A percentile compares a stretch with the other conserved stretches of the same genome.
Conservation (phyloP, 2,888 invertebrate species). For the Drosophila mimetica region DNA sequence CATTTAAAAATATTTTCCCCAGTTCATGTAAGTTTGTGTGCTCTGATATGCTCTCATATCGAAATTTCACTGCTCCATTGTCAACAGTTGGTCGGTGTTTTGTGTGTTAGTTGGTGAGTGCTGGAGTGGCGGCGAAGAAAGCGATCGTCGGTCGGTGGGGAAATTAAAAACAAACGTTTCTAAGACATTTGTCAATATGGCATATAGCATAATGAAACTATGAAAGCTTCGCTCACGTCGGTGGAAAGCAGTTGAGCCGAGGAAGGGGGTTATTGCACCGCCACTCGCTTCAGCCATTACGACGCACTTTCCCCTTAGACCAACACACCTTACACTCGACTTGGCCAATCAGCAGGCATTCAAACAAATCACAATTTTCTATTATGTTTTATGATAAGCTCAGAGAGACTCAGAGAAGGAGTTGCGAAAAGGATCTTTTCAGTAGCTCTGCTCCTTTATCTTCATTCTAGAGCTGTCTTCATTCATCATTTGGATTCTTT, state of each 20-base stretch:
- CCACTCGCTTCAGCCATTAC: constrained; percentile 26
- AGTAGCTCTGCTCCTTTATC: constrained; percentile 6
- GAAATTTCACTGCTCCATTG: constrained; percentile 39
- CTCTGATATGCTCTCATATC: constrained; percentile 19
- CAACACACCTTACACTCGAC: constrained; percentile 4
- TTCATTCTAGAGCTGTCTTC: constrained; percentile 1
- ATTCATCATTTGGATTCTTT: constrained; percentile 14
- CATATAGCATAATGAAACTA: constrained; percentile 41
- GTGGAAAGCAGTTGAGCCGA: constrained; percentile 28
- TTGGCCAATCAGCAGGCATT: constrained; percentile 30
- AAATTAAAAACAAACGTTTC: constrained; percentile 48
- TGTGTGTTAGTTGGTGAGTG: constrained; percentile 24
- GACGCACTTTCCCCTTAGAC: constrained; percentile 42
- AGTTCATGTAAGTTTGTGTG: neutral
- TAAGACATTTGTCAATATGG: constrained; percentile 60
- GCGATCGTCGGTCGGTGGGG: constrained; percentile 30
- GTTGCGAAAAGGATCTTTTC: neutral
- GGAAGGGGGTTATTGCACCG: constrained; percentile 32
- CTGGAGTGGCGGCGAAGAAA: constrained; percentile 51
- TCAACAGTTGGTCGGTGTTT: constrained; percentile 16
- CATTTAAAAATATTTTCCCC: neutral
- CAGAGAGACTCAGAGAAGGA: neutral
- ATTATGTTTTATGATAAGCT: constrained; percentile 23
- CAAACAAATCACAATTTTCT: constrained; percentile 28
- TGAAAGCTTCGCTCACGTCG: constrained; percentile 45